Percentiles rank a stretch among this genome's conserved stretches.
Evolutionary conservation across 2,113 vertebrate genomes (phyloP).

Genomic region (Numenius arquata): DNA sequence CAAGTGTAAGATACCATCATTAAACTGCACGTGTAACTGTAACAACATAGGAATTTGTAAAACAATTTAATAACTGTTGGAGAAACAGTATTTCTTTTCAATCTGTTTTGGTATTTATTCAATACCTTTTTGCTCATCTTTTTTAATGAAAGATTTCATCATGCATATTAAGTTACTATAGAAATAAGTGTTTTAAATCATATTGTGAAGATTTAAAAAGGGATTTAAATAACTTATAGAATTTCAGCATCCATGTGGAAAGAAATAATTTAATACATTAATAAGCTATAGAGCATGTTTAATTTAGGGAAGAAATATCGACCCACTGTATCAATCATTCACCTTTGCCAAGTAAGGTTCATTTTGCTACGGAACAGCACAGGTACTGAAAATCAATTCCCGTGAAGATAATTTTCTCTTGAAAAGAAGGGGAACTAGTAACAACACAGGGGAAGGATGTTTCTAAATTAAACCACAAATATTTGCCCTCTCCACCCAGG

Average conservation of each 20-base stretch:
- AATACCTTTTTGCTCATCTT: not conserved
- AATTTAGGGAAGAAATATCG: not conserved
- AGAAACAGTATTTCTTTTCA: not conserved
- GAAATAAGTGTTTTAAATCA: not conserved
- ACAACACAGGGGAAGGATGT: not conserved
- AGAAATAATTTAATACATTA: not conserved
- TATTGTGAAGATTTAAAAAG: fast-evolving
- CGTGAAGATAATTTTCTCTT: not conserved
- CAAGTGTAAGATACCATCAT: not conserved
- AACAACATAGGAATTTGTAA: not conserved
- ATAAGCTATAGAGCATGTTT: not conserved
- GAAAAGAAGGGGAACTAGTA: not conserved
- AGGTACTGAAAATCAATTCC: not conserved
- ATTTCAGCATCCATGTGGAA: not conserved
- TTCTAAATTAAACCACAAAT: not conserved
- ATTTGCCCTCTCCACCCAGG: not conserved
- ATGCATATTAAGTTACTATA: fast-evolving
- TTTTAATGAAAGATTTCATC: not conserved
- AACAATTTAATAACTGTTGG: not conserved
- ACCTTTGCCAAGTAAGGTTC: not conserved
- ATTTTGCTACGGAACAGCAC: not conserved
- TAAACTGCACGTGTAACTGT: not conserved
- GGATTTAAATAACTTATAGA: not conserved
- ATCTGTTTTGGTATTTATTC: not conserved
- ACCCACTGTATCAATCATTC: not conserved